These are phyloP conservation scores for Microhierax caerulescens DNA, from an alignment of 2,797 vertebrate genomes.

Conservation along the genomic window DNA sequence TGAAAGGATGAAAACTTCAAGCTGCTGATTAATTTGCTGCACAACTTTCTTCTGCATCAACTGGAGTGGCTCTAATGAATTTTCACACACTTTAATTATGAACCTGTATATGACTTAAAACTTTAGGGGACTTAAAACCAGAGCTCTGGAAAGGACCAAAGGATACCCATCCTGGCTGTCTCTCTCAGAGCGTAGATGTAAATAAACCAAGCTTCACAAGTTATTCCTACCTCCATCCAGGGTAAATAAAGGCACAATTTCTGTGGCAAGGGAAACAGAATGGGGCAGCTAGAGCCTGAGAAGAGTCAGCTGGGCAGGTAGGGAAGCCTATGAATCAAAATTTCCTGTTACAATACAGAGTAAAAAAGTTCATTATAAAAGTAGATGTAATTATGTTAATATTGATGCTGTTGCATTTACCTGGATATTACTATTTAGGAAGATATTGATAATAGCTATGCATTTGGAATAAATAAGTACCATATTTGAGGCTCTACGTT, in stretches of 20 bases:
- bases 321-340: not conserved
- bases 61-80: not conserved
- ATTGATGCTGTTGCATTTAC: not conserved
- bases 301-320: not conserved
- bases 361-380: not conserved
- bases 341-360: not conserved
- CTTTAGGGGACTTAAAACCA: not conserved
- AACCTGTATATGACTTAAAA: not conserved
- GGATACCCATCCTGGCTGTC: not conserved
- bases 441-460: not conserved
- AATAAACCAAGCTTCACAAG: not conserved
- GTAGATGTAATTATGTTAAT: not conserved
- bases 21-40: not conserved
- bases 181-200: not conserved
- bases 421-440: not conserved
- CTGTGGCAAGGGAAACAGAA: not conserved
- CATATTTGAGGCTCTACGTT: not conserved
- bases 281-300: not conserved
- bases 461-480: not conserved
- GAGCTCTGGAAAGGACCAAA: not conserved
- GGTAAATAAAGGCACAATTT: not conserved
- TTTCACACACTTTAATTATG: not conserved
- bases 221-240: not conserved
- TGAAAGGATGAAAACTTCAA: not conserved
- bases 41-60: not conserved